A percentile compares a stretch with the other conserved stretches of the same genome.
Conservation (phyloP, 1,140 invertebrate species). For the Ips typographus region DNA sequence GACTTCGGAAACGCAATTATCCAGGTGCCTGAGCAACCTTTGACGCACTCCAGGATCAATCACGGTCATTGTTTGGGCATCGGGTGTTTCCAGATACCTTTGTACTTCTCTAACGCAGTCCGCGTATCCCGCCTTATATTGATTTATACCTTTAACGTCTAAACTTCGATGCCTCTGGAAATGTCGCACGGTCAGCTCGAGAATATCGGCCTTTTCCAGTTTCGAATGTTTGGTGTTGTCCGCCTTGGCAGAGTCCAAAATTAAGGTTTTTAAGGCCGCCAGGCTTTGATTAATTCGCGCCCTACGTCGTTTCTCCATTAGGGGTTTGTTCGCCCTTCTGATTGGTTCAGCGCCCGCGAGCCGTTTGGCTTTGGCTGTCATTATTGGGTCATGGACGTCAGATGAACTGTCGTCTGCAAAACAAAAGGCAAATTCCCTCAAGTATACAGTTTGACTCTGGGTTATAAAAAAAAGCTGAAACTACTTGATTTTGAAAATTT, state of each 20-base stretch:
- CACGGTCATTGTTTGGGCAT: slow-evolving; percentile 63
- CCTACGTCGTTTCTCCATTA: slow-evolving; percentile 87
- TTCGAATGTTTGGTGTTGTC: slow-evolving; percentile 76
- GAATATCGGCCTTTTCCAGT: slow-evolving; percentile 90
- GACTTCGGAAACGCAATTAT: slow-evolving; percentile 70
- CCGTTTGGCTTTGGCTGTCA: slow-evolving; percentile 50
- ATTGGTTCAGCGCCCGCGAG: slow-evolving; percentile 45
- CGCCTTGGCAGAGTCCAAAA: slow-evolving; percentile 67
- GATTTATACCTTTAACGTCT: slow-evolving; percentile 61
- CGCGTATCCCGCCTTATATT: slow-evolving; percentile 71
- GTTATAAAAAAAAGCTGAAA: not conserved
- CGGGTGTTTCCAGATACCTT: slow-evolving; percentile 65
- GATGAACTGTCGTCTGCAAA: slow-evolving; percentile 31
- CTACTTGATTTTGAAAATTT: no score
- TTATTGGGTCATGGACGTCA: slow-evolving; percentile 38
- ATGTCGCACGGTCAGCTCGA: slow-evolving; percentile 88
- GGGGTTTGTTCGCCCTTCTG: slow-evolving; percentile 77
- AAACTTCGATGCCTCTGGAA: slow-evolving; percentile 72
- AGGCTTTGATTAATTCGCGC: slow-evolving; percentile 88
- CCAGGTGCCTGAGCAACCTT: slow-evolving; percentile 68
- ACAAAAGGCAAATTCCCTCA: not conserved
- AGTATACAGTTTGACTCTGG: not conserved
- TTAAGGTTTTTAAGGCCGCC: slow-evolving; percentile 80
- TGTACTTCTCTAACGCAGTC: slow-evolving; percentile 78
- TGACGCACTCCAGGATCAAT: slow-evolving; percentile 69